These are phyloP conservation scores for Pyrrhia umbra DNA, from an alignment of 2,888 invertebrate species.

Conservation along the genomic window DNA sequence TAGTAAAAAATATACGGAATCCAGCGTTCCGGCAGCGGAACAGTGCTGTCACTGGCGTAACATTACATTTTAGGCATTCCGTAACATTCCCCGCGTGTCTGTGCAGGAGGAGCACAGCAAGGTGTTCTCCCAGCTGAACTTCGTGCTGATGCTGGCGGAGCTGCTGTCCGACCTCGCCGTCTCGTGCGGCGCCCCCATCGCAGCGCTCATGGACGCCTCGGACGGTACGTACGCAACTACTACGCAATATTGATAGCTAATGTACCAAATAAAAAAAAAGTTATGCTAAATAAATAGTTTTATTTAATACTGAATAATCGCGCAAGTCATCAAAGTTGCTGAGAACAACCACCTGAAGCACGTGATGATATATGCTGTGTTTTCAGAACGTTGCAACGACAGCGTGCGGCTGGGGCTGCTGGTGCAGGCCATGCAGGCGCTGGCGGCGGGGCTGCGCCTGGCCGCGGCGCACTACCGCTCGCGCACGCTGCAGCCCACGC, in stretches of 20 bases:
- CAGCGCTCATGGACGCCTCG: conserved; percentile 90
- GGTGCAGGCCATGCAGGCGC: conserved; percentile 97
- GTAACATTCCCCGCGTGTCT: too few species aligned
- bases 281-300: too few species aligned
- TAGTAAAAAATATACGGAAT: too few species aligned
- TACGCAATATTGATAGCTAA: too few species aligned
- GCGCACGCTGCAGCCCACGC: conserved; percentile 96
- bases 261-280: too few species aligned
- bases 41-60: too few species aligned
- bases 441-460: conserved; percentile 97
- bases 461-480: conserved; percentile 96
- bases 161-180: conserved; percentile 97
- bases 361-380: conserved; percentile 1
- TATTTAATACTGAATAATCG: too few species aligned
- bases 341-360: too few species aligned
- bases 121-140: conserved; percentile 98
- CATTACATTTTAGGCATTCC: too few species aligned
- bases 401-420: conserved; percentile 95
- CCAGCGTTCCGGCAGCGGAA: too few species aligned
- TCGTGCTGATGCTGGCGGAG: conserved; percentile 98
- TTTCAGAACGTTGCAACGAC: conserved; percentile 80
- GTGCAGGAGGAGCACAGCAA: conserved; percentile 97
- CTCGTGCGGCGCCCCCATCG: conserved; percentile 94
- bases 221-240: conserved; percentile 72
- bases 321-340: too few species aligned